Base-by-base conservation (phyloP, 37 sponge, comb jelly and placozoan species). In the Trichoplax adhaerens region DNA sequence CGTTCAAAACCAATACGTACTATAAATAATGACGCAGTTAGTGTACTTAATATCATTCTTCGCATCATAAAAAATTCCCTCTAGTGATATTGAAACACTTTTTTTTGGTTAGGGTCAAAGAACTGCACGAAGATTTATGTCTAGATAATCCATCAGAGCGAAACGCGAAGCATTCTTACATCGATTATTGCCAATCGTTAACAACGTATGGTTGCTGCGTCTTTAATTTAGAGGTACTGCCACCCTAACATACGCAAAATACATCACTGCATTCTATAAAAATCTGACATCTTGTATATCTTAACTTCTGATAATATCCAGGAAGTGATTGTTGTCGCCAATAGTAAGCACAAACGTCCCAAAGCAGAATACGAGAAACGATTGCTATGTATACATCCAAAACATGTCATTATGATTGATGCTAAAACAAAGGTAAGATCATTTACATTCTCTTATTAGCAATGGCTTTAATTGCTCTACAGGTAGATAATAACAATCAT, bases 101-200 rank as follows among this genome's bases (percentile, higher is more conserved):
- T 29, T 29, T 29, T 29, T 29, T 29, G 29, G 29, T 29, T 29
- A 29, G 29, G 29, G 29, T 29, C 29, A 29, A 29, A 29, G 29
- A 29, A 29, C 29, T 29, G 29, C 29, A 29, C 29, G 29, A 29
- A 29, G 29, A 29, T 29, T 29, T 29, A 29, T 29, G 29, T 29
- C 29, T 29, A 29, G 29, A 29, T 29, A 67, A 53, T 7, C 7
- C 88, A 63, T 88, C 90, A 2, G 89, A 85, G 62, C 77, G 93
- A 1, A 88, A 88, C 71, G 71, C 89, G 3, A 92, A 92, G 73
- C 93, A 92, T 52, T 71, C 82, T 48, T 92, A 88, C 79, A 88
- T 92, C 29, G 82, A 85, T 80, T 68, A 76, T 62, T 84, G 84
- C 71, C 88, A 85, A 68, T 72, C 66, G 53, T 59, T 77, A 56